Conservation (phyloP, 2,113 vertebrate genomes). For the Lynx canadensis region DNA sequence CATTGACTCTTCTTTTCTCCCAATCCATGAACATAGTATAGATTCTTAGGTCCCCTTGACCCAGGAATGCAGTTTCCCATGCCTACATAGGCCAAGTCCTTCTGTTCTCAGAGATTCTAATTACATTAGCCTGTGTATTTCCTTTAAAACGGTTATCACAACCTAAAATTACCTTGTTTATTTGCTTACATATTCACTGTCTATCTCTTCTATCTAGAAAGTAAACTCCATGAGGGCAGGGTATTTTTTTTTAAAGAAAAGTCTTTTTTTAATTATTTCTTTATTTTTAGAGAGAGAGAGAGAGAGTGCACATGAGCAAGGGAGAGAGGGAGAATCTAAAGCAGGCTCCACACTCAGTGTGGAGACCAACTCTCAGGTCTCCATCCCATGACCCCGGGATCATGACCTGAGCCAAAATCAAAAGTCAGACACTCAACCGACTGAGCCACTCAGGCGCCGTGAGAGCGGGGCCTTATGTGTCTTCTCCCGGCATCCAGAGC, state of each 20-base stretch:
- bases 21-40: not conserved
- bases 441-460: no score
- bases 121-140: not conserved
- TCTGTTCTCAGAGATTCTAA: not conserved
- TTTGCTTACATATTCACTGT: not conserved
- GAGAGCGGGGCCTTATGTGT: rapidly evolving
- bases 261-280: no score
- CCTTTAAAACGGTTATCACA: not conserved
- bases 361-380: no score
- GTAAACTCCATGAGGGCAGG: rapidly evolving
- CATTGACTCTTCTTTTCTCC: not conserved
- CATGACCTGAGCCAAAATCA: no score
- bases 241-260: no score
- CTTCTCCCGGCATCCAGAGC: not conserved
- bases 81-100: not conserved
- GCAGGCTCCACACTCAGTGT: no score
- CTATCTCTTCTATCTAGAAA: not conserved
- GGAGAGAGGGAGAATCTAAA: no score
- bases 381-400: no score
- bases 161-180: not conserved
- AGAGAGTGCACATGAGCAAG: no score
- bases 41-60: not conserved
- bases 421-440: no score
- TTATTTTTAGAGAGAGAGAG: no score
- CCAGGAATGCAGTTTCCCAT: not conserved